Conservation (phyloP, 2,888 invertebrate genomes). For the Omphaloscelis lunosa region DNA sequence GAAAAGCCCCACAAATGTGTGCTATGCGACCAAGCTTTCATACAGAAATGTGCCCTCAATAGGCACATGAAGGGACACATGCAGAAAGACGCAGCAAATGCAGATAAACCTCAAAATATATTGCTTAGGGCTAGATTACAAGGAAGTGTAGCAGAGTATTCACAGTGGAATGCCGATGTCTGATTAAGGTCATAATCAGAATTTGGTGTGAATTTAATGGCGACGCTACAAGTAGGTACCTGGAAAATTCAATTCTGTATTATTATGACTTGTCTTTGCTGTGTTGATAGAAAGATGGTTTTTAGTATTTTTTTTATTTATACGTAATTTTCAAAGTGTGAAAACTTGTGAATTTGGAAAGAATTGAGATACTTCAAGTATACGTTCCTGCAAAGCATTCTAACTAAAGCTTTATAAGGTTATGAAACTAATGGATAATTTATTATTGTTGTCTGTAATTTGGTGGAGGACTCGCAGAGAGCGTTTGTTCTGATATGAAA, state of each 20-base stretch:
- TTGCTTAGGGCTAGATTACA: constrained; percentile 58
- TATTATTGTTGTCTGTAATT: background rate
- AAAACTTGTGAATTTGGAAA: background rate
- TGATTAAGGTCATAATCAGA: constrained; percentile 14
- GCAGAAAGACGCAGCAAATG: constrained; percentile 68
- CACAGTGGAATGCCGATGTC: constrained; percentile 55
- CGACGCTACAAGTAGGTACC: constrained; percentile 41
- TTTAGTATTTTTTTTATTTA: background rate
- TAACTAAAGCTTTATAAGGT: background rate
- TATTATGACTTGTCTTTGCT: background rate
- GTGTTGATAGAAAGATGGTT: background rate
- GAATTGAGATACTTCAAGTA: background rate
- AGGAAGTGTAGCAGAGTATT: constrained; percentile 47
- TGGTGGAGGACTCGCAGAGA: background rate
- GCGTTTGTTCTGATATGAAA: too few species aligned
- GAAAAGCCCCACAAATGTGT: constrained; percentile 97
- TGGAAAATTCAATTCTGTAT: constrained; percentile 18
- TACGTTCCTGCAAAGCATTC: background rate
- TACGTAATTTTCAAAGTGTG: constrained; percentile 2
- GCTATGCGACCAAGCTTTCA: constrained; percentile 97
- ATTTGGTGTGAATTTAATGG: background rate
- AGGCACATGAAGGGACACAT: constrained; percentile 95
- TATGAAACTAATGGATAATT: background rate
- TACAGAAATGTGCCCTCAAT: constrained; percentile 97
- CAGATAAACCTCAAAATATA: constrained; percentile 58